Evolutionary conservation across 1,140 invertebrate species (phyloP), one percentile per base, ranked within the genome.

Genomic region (Zaprionus taronus): DNA sequence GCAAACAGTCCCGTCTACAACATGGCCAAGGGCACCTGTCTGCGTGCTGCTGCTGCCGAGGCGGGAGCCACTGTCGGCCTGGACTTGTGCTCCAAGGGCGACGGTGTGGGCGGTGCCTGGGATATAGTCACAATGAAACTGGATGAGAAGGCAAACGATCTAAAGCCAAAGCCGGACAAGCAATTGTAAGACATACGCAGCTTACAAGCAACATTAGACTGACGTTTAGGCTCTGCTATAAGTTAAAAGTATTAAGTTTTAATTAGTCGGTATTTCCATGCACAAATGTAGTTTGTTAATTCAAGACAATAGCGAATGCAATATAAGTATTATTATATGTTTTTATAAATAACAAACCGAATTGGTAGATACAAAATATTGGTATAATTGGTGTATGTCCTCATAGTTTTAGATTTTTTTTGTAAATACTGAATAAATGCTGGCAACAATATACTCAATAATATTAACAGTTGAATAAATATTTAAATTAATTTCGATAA

Each of bases 1-100:
- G 96, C 93, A 68, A 94, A 94, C 41, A 95, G 95, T 81, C 96
- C 97, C 15, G 94, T 98, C 62, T 98, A 98, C 91, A 98, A 98
- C 86, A 94, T 96, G 80, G 97, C 97, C 17, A 95, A 96, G 36
- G 98, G 97, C 1, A 96, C 96, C 47, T 98, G 97, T 90, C 92
- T 98, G 15, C 95, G 95, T 20, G 96, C 94, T 0, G 83, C 94
- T 5, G 92, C 94, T 1, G 92, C 93, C 4, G 86, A 92, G 49
- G 92, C 93, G 6, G 94, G 94, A 12, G 94, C 95, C 22, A 93
- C 94, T 5, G 80, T 97, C 4, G 87, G 94, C 11, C 95, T 97
- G 95, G 95, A 96, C 53, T 93, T 97, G 34, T 98, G 97, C 83
- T 94, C 95, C 28, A 95, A 95, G 80, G 79, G 93, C 7, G 93